phyloP scores from a whole-genome alignment of 2,888 invertebrate species.

The Diarsia mendica region DNA sequence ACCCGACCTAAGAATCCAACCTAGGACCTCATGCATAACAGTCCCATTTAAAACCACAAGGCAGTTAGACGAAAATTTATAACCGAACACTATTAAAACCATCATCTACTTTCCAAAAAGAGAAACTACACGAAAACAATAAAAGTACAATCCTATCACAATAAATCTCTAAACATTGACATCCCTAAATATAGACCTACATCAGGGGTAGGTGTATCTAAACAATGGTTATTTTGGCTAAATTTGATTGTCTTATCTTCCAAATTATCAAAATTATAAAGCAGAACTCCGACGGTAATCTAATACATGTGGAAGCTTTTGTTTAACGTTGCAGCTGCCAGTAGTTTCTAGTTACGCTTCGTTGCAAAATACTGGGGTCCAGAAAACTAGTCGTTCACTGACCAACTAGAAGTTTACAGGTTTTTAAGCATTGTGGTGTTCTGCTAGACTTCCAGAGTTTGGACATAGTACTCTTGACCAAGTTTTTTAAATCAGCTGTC shows the following conservation, averaged over 20 bases:
- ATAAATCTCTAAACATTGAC: slow-evolving; percentile 19
- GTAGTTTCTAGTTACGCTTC: slow-evolving; percentile 40
- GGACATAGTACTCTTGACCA: neutral
- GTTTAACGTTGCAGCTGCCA: slow-evolving; percentile 55
- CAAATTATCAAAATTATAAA: slow-evolving; percentile 63
- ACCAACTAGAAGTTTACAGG: neutral
- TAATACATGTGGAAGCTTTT: slow-evolving; percentile 36
- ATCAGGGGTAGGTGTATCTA: slow-evolving; percentile 50
- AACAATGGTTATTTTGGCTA: slow-evolving; percentile 61
- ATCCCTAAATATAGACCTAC: slow-evolving; percentile 40
- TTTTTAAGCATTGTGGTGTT: neutral
- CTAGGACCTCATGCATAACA: no score
- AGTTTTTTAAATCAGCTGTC: neutral
- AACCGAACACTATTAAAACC: neutral
- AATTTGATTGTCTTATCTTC: slow-evolving; percentile 67
- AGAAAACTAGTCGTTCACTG: slow-evolving; percentile 5
- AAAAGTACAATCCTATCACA: neutral
- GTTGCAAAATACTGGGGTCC: neutral
- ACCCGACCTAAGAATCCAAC: no score
- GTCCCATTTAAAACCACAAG: neutral
- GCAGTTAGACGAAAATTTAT: neutral
- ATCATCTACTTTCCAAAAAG: neutral
- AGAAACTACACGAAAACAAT: neutral
- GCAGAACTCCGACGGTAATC: slow-evolving; percentile 48
- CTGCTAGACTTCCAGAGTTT: neutral